phyloP scores from a whole-genome alignment of 2,888 invertebrate species.

The Drosophila formosana region DNA sequence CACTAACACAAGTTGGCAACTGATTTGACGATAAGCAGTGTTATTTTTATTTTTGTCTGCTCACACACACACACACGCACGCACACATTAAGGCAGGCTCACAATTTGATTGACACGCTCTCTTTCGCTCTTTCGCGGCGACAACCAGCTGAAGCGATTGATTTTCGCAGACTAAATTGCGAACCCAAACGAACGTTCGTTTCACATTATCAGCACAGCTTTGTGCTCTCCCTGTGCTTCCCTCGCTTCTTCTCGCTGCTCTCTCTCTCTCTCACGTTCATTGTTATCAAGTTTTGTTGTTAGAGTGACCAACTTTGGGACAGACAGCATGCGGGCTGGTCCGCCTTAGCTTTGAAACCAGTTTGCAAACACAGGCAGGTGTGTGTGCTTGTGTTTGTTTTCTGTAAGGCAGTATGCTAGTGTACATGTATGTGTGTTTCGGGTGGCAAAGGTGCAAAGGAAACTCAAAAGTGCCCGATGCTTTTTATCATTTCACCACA shows the following conservation, averaged over 20 bases:
- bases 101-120: conserved; percentile 48
- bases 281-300: conserved; percentile 66
- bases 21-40: conserved; percentile 74
- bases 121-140: conserved; percentile 31
- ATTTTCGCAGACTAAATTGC: conserved; percentile 79
- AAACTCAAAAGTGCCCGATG: conserved; percentile 13
- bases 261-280: conserved; percentile 36
- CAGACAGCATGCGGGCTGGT: conserved; percentile 40
- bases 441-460: no score
- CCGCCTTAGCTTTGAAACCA: conserved; percentile 60
- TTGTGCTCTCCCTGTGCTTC: conserved; percentile 28
- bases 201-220: conserved; percentile 70
- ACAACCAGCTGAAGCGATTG: conserved; percentile 76
- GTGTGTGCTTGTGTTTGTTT: conserved; percentile 40
- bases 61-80: conserved; percentile 20
- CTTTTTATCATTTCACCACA: conserved; percentile 61
- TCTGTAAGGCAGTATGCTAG: conserved; percentile 1
- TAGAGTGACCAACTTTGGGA: conserved; percentile 66
- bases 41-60: conserved; percentile 55
- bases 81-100: conserved; percentile 64
- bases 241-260: conserved; percentile 18
- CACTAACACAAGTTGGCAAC: conserved; percentile 41
- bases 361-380: conserved; percentile 59
- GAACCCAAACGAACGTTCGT: conserved; percentile 45
- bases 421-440: background rate